Evolutionary conservation across 2,888 invertebrate genomes (phyloP), one percentile per base, ranked within the genome.

Genomic region (Nemotelus nigrinus): DNA sequence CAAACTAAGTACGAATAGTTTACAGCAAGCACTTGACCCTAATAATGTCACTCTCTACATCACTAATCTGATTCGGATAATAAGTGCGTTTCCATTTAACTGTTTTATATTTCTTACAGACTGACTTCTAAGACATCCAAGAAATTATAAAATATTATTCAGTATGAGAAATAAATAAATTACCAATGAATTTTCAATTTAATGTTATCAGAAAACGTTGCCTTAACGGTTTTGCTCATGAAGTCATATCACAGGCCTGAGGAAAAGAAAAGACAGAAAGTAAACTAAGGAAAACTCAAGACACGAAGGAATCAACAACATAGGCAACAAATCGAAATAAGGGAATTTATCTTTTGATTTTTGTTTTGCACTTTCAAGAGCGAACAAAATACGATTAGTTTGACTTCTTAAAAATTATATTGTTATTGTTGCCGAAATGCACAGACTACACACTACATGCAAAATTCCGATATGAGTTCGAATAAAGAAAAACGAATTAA

Each of bases 101-200:
- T 25, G 25, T 25, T 25, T 25, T 25, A 25, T 25, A 25, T 25
- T 53, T 53, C 53, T 53, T 10, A 53, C 6, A 53, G 53, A 53
- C 53, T 53, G 53, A 6, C 6, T 53, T 53, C 10, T 8, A 53
- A 53, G 6, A 10, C 10, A 6, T 10, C 53, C 10, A 53, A 53
- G 7, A 53, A 53, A 53, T 53, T 10, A 53, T 53, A 53, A 53
- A 10, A 7, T 53, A 6, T 8, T 53, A 53, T 53, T 8, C 10
- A 7, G 10, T 53, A 53, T 6, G 10, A n/a, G 43, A 63, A 64
- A 53, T 43, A 58, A 77, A 68, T 67, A 79, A 79, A 79, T 80
- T 80, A 80, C 80, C 80, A 80, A 80, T 72, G 77, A 78, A 80
- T 78, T 80, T 80, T 80, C 76, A 80, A 78, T 80, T 79, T 80